Evolutionary conservation across 2,113 vertebrate genomes (phyloP).

Genomic region (Numenius arquata): DNA sequence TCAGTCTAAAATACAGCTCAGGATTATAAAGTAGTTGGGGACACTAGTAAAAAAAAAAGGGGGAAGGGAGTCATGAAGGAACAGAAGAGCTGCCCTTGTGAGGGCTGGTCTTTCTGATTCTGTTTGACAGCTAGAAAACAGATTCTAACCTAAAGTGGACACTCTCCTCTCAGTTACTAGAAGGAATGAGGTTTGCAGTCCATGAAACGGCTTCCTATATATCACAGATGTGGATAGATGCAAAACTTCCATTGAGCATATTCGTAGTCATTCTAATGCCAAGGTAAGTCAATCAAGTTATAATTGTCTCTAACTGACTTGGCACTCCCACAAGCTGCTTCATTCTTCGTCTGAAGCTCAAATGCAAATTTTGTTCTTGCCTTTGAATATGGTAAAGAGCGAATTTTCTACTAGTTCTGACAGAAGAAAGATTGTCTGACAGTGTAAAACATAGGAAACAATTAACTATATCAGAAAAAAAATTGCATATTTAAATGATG

Average conservation of each 20-base stretch:
- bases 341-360: background rate
- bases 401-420: background rate
- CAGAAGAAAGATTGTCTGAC: background rate
- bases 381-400: background rate
- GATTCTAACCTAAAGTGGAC: background rate
- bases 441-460: background rate
- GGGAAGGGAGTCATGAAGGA: background rate
- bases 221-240: background rate
- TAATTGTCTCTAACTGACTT: slow-evolving; percentile 35
- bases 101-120: background rate
- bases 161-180: background rate
- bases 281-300: slow-evolving; percentile 48
- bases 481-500: background rate
- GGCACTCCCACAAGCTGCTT: slow-evolving; percentile 12
- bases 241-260: background rate
- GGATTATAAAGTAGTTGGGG: background rate
- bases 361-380: background rate
- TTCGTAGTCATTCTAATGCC: background rate
- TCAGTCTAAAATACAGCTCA: background rate
- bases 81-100: background rate
- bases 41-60: background rate
- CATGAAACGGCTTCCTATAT: background rate
- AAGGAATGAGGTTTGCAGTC: background rate
- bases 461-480: background rate
- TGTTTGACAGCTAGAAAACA: background rate